A percentile compares a stretch with the other conserved stretches of the same genome.
Evolutionary conservation across 2,888 invertebrate genomes (phyloP).

Genomic region (Tetropium fuscum): DNA sequence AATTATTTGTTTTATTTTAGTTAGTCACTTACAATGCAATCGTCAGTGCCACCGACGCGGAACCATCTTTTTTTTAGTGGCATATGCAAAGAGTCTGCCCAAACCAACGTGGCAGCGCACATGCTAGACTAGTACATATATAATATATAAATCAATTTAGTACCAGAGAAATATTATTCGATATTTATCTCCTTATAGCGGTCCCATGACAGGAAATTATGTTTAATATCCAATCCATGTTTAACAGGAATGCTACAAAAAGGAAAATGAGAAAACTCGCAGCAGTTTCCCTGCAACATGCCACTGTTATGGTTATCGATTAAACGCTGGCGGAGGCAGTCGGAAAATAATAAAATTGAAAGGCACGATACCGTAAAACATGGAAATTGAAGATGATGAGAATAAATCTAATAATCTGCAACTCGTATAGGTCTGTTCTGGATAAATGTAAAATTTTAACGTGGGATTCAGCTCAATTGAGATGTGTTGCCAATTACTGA

Average conservation of each 20-base stretch:
- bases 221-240: too few species aligned
- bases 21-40: too few species aligned
- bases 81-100: too few species aligned
- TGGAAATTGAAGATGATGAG: slow-evolving; percentile 1
- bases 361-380: background rate
- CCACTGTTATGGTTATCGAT: background rate
- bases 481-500: slow-evolving; percentile 1
- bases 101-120: too few species aligned
- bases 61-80: too few species aligned
- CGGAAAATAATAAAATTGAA: slow-evolving; percentile 3
- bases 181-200: too few species aligned
- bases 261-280: background rate
- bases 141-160: too few species aligned
- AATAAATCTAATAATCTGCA: slow-evolving; percentile 11
- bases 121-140: too few species aligned
- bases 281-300: background rate
- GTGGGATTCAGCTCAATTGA: background rate
- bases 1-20: too few species aligned
- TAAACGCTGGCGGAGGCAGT: background rate
- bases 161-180: too few species aligned
- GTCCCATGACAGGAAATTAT: too few species aligned
- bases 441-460: slow-evolving; percentile 1
- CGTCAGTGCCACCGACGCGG: too few species aligned
- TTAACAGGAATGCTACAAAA: background rate
- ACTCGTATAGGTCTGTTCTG: background rate